Evolutionary conservation across 2,113 vertebrate genomes (phyloP), one percentile per base, ranked within the genome.

Genomic region (Cariama cristata): DNA sequence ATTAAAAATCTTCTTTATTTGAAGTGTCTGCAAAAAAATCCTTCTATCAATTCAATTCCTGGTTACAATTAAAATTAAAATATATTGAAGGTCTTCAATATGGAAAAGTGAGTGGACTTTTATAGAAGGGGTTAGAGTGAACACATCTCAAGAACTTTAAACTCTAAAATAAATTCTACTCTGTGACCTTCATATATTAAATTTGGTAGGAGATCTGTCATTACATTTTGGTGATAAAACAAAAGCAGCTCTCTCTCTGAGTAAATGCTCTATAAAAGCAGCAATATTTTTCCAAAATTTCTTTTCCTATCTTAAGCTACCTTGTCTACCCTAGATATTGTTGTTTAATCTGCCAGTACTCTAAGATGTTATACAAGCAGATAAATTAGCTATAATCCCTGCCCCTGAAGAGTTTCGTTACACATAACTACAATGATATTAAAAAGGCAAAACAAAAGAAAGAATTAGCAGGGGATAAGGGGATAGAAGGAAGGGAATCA

Each of bases 161-260:
- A 85, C 33, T 74, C 35, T 91, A 58, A 91, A 93, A 91, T 56
- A 90, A 92, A 93, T 90, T 82, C 35, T 90, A 40, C 7, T 49
- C 27, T 32, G 17, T 83, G 88, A 86, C 62, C 49, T 88, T 68
- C 53, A 68, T 73, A 75, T 86, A 40, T 71, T 90, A 82, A 85
- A 82, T 6, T 53, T n/a, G 62, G 32, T 21, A 75, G 53, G 24
- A 80, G 22, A 91, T 72, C 11, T 69, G 19, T 49, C 58, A 56
- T 72, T 82, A 75, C 8, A 28, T 24, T 76, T 35, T 32, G 16
- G 6, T 69, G 53, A 63, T 35, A 58, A 72, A 87, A 75, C 14
- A 83, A 32, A 18, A 79, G 22, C 45, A 45, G 17, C 22, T 87
- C 18, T 75, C 27, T 49, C 84, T 85, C 53, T 85, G 33, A 93